A percentile compares a stretch with the other conserved stretches of the same genome.
These are phyloP conservation scores for Habroteleia sp. DNA, from an alignment of 2,888 invertebrate species.

Conservation along the genomic window DNA sequence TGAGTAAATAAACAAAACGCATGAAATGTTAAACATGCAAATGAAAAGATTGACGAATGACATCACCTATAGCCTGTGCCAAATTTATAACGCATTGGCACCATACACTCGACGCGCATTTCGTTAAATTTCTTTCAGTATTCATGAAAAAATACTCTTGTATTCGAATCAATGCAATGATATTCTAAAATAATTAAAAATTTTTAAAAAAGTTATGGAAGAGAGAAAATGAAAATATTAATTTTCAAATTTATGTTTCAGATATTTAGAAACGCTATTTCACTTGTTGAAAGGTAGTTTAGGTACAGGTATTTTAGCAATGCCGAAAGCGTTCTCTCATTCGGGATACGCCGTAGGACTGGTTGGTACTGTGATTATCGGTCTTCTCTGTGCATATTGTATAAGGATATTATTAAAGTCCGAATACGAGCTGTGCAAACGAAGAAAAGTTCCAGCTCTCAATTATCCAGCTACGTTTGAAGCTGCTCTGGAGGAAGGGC, in stretches of 20 bases:
- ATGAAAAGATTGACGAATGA: too few relatives aligned
- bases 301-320: conserved; percentile 95
- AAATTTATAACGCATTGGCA: too few relatives aligned
- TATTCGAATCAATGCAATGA: conserved; percentile 7
- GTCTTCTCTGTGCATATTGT: conserved; percentile 95
- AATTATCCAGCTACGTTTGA: conserved; percentile 92
- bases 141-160: too few relatives aligned
- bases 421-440: conserved; percentile 83
- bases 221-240: background rate
- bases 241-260: conserved; percentile 77
- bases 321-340: conserved; percentile 93
- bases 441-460: conserved; percentile 84
- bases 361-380: conserved; percentile 91
- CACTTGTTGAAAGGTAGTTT: conserved; percentile 94
- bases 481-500: conserved; percentile 89
- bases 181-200: too few relatives aligned
- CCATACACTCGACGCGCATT: too few relatives aligned
- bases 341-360: conserved; percentile 91
- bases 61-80: too few relatives aligned
- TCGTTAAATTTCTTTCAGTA: too few relatives aligned
- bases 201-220: too few relatives aligned
- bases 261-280: conserved; percentile 90
- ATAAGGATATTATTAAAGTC: conserved; percentile 92
- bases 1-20: too few relatives aligned
- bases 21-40: too few relatives aligned